A percentile compares a stretch with the other conserved stretches of the same genome.
These are phyloP conservation scores for Pelobates fuscus DNA, from an alignment of 2,113 vertebrate genomes.

Conservation along the genomic window DNA sequence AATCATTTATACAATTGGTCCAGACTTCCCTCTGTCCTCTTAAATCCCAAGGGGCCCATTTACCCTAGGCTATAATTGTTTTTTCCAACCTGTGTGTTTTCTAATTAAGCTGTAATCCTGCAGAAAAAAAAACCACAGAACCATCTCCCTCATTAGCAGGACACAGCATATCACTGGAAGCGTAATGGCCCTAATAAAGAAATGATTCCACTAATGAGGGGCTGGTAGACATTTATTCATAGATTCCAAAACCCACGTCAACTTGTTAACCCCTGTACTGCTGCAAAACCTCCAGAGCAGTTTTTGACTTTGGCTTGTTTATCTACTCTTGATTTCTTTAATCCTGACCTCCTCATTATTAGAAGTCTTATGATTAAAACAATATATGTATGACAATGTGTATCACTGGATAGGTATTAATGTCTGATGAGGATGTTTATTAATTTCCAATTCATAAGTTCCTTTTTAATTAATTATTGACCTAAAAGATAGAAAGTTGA, in stretches of 20 bases:
- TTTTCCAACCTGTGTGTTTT: slow-evolving; percentile 39
- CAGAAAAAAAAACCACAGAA: slow-evolving; percentile 55
- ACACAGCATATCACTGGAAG: slow-evolving; percentile 47
- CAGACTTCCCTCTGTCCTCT: slow-evolving; percentile 47
- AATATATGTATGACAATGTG: no score
- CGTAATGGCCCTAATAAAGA: slow-evolving; percentile 45
- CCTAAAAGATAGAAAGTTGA: no score
- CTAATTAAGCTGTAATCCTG: slow-evolving; percentile 53
- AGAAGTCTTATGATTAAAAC: no score
- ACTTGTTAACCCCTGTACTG: slow-evolving; percentile 16
- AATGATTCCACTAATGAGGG: slow-evolving; percentile 37
- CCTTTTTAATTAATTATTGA: no score
- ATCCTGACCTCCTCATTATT: no score
- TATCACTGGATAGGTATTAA: no score
- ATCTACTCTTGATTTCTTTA: no score
- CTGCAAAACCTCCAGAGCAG: neutral
- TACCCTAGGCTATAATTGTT: slow-evolving; percentile 54
- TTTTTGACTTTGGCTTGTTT: no score
- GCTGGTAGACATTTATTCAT: slow-evolving; percentile 31
- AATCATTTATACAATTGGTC: slow-evolving; percentile 41
- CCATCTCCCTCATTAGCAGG: slow-evolving; percentile 51
- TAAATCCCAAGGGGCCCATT: slow-evolving; percentile 50
- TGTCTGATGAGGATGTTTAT: no score
- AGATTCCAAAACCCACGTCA: neutral
- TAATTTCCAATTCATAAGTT: no score